A percentile compares a stretch with the other conserved stretches of the same genome.
Evolutionary conservation across 2,113 vertebrate species (phyloP).

Genomic region (Oryctolagus cuniculus): mOryCun1.1 NC_091440.1:57737501-57738000

Average conservation of each 20-base stretch:
- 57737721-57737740: background rate
- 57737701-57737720: background rate
- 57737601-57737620: background rate
- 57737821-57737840: background rate
- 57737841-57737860: background rate
- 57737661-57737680: background rate
- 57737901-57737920: background rate
- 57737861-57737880: background rate
- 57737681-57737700: background rate
- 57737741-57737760: background rate
- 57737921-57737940: background rate
- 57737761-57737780: background rate
- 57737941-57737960: background rate
- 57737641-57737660: background rate
- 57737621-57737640: background rate
- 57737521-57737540: slow-evolving; percentile 6
- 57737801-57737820: background rate
- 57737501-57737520: background rate
- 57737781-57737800: background rate
- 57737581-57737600: slow-evolving; percentile 24
- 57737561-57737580: background rate
- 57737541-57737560: background rate
- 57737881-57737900: background rate
- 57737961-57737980: background rate
- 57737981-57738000: background rate